These are phyloP conservation scores for Bhutanitis thaidina DNA, from an alignment of 2,888 invertebrate species.

Conservation along the genomic window DNA sequence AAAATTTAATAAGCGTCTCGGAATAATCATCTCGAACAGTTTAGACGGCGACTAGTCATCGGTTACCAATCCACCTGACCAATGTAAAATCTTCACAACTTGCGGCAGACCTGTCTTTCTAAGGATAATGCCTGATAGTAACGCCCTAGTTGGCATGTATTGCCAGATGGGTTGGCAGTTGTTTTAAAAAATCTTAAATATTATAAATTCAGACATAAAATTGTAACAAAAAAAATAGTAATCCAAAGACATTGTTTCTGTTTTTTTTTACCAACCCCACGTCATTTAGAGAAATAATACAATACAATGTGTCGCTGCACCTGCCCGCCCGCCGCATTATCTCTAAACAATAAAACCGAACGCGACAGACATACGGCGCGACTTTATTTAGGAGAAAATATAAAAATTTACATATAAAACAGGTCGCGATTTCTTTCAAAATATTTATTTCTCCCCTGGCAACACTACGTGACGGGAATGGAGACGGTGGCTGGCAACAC, in stretches of 20 bases:
- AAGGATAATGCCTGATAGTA: too few species aligned
- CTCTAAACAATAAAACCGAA: constrained; percentile 59
- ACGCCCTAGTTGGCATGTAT: too few species aligned
- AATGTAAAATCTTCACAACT: too few species aligned
- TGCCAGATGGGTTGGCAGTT: too few species aligned
- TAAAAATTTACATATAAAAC: constrained; percentile 73
- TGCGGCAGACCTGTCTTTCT: too few species aligned
- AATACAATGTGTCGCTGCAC: background rate
- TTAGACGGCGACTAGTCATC: too few species aligned
- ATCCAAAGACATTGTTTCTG: background rate
- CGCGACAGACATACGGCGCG: constrained; percentile 41
- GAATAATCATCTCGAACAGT: background rate
- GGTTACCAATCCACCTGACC: too few species aligned
- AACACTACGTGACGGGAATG: constrained; percentile 66
- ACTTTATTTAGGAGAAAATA: constrained; percentile 49
- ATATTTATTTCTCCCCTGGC: constrained; percentile 72
- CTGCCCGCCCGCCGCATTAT: constrained; percentile 51
- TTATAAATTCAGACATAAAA: background rate
- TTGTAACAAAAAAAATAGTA: background rate
- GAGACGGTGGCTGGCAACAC: constrained; percentile 33
- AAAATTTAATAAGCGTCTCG: background rate
- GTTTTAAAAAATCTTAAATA: too few species aligned
- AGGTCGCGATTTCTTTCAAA: constrained; percentile 55
- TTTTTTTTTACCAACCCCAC: background rate
- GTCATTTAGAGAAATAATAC: background rate